Percentiles rank a stretch among this genome's conserved stretches.
These are phyloP conservation scores for Mystacides longicornis DNA, from an alignment of 2,888 invertebrate genomes.

Conservation along the genomic window DNA sequence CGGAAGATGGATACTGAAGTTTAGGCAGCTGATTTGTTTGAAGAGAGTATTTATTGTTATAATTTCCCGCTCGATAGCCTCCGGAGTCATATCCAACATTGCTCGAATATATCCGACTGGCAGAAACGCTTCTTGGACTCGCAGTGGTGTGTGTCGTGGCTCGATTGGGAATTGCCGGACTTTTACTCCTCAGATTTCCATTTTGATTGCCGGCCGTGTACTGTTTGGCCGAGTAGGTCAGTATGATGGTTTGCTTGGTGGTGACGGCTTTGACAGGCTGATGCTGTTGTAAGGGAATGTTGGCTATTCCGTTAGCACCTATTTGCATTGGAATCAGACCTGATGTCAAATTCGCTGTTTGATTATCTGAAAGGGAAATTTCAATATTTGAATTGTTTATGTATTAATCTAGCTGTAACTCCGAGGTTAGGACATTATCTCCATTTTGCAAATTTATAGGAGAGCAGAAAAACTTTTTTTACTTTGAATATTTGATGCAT, in stretches of 20 bases:
- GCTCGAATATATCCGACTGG: conserved; percentile 21
- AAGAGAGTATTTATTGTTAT: conserved; percentile 52
- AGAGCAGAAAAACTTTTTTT: too few species aligned
- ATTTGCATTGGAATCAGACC: conserved; percentile 32
- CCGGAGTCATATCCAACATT: conserved; percentile 23
- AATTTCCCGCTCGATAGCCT: conserved; percentile 19
- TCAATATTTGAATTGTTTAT: too few species aligned
- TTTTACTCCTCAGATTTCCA: conserved; percentile 24
- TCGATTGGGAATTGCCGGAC: conserved; percentile 23
- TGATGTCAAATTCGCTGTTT: conserved; percentile 31
- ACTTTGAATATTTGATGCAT: too few species aligned
- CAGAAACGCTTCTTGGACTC: conserved; percentile 20
- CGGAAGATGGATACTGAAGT: conserved; percentile 60
- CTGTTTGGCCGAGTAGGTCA: conserved; percentile 45
- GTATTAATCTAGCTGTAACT: too few species aligned
- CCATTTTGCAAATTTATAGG: too few species aligned
- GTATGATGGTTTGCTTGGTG: conserved; percentile 43
- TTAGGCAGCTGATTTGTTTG: conserved; percentile 67
- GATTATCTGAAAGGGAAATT: too few species aligned
- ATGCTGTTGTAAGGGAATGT: conserved; percentile 27
- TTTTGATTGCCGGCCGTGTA: conserved; percentile 29
- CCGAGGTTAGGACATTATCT: too few species aligned
- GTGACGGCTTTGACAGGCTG: conserved; percentile 20
- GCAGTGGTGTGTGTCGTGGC: conserved; percentile 27
- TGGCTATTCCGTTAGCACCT: conserved; percentile 16